These are phyloP conservation scores for Drosophila barbarae DNA, from an alignment of 2,888 invertebrate genomes.

Conservation along the genomic window DNA sequence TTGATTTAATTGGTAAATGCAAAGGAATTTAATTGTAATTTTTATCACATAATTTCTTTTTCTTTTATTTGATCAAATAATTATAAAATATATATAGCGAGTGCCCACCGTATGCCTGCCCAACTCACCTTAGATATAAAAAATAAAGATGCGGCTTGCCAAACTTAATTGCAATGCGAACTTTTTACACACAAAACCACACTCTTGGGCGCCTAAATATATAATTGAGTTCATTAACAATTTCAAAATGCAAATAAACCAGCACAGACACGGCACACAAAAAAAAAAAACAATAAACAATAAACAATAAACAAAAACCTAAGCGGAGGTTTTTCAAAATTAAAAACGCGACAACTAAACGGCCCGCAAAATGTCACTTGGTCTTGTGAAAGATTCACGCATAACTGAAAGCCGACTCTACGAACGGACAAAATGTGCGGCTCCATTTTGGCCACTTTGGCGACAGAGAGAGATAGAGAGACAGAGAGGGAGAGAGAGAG, in stretches of 20 bases:
- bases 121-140: constrained; percentile 18
- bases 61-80: background rate
- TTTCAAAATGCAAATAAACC: constrained; percentile 39
- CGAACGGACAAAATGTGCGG: constrained; percentile 12
- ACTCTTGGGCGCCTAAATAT: constrained; percentile 26
- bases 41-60: rapidly evolving
- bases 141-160: constrained; percentile 24
- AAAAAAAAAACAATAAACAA: background rate
- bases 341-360: constrained; percentile 26
- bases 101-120: background rate
- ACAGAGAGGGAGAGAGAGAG: background rate
- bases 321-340: constrained; percentile 23
- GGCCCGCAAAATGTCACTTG: constrained; percentile 56
- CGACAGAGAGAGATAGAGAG: background rate
- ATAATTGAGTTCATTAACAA: constrained; percentile 38
- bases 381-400: constrained; percentile 77
- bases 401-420: constrained; percentile 63
- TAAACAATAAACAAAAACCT: constrained; percentile 10
- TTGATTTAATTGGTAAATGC: too few species aligned
- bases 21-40: background rate
- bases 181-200: constrained; percentile 16
- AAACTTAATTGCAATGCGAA: constrained; percentile 36
- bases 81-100: background rate
- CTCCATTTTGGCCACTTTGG: constrained; percentile 6
- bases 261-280: constrained; percentile 18